phyloP scores from a whole-genome alignment of 2,888 invertebrate species.

The Eustalomyia histrio region DNA sequence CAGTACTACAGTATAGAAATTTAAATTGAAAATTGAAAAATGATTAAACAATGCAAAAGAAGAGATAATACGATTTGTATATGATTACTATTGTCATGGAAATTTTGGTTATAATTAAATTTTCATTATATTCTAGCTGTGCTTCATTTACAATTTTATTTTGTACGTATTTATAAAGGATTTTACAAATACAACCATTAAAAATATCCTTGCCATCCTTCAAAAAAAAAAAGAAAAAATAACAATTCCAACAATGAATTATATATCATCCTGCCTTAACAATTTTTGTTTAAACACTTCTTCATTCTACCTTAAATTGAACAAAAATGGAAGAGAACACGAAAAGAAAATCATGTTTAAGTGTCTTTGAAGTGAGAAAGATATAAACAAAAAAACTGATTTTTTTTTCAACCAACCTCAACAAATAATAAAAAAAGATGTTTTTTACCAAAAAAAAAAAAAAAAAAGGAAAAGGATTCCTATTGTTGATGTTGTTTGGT shows the following conservation, averaged over 20 bases:
- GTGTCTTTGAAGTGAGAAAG: constrained; percentile 54
- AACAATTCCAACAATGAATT: constrained; percentile 28
- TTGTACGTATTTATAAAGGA: constrained; percentile 54
- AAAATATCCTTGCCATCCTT: constrained; percentile 39
- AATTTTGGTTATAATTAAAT: constrained; percentile 46
- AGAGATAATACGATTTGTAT: constrained; percentile 41
- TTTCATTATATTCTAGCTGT: constrained; percentile 19
- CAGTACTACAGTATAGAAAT: constrained; percentile 19
- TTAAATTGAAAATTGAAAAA: constrained; percentile 16
- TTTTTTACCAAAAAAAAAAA: constrained; percentile 16
- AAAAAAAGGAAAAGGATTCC: no score
- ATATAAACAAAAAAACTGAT: constrained; percentile 52
- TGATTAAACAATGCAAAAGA: constrained; percentile 24
- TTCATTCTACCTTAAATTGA: constrained; percentile 17
- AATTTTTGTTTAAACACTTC: background rate
- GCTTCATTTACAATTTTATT: constrained; percentile 16
- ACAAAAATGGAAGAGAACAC: constrained; percentile 17
- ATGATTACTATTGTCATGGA: constrained; percentile 50
- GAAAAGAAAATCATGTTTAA: constrained; percentile 39
- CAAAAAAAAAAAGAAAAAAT: constrained; percentile 7
- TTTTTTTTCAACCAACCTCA: constrained; percentile 30
- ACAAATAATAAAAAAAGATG: constrained; percentile 7
- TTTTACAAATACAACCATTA: constrained; percentile 28
- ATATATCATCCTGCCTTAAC: constrained; percentile 19
- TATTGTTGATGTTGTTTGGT: constrained; percentile 53